Conservation (phyloP, 2,797 vertebrate species). For the Syndactyla subalaris region DNA sequence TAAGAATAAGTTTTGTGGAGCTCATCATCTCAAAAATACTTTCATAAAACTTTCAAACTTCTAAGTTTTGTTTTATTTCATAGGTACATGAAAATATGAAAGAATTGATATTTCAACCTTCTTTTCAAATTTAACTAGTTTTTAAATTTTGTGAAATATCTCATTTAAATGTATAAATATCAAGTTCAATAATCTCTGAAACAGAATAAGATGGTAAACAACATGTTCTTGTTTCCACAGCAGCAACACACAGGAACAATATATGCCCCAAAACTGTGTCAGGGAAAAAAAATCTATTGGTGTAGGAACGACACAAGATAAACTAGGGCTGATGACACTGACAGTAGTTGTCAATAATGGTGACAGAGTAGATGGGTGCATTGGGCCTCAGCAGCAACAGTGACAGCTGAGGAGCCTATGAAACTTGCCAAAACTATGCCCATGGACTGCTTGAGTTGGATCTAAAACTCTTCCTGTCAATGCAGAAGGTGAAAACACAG, state of each 20-base stretch:
- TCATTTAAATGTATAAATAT: background rate
- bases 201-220: background rate
- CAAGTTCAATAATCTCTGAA: background rate
- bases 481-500: background rate
- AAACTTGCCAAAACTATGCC: background rate
- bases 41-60: background rate
- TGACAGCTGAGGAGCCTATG: background rate
- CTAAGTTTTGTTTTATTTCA: background rate
- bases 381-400: background rate
- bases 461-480: background rate
- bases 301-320: background rate
- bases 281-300: background rate
- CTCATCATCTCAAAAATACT: background rate
- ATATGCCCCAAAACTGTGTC: background rate
- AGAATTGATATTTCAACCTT: background rate
- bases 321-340: background rate
- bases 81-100: background rate
- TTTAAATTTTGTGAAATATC: background rate
- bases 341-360: background rate
- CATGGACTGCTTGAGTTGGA: background rate
- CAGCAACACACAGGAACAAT: background rate
- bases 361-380: background rate
- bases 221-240: background rate
- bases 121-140: background rate
- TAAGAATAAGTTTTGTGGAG: background rate